Base-by-base conservation (phyloP, 2,113 vertebrate species). In the Balaeniceps rex region DNA sequence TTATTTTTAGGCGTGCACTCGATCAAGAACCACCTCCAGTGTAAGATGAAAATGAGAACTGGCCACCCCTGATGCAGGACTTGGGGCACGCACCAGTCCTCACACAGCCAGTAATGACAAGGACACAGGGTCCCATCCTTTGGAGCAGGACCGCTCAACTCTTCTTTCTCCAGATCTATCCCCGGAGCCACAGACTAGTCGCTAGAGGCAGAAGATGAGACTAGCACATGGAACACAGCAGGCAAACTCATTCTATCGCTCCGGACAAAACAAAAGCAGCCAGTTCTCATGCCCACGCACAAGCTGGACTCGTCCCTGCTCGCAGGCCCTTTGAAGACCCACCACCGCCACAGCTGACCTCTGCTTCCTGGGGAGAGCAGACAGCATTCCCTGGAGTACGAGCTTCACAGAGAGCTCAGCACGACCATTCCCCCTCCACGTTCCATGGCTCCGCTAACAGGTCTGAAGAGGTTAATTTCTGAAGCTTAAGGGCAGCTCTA, bases 401-500 rank as follows among this genome's bases (percentile, higher is more conserved):
- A 86, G 49, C 58, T 31, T n/a, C 18, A 25, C 36, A 33, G 51
- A 29, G 49, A 38, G 18, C 23, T 54, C 46, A 1, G 76, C 51
- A 31, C 0, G 3, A 63, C 26, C 40, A 3, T 7, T 71, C 28
- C 33, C 76, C 16, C 31, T 66, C 69, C 19, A 12, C 4, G 0
- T 4, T 23, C 70, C n/a, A 14, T n/a, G 46, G 52, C 74, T 72
- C 42, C 5, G 0, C 58, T 7, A n/a, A n/a, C 63, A 10, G 1
- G 70, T 19, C 63, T 4, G 7, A 97, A 95, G 61, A 93, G 88
- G 89, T 97, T 96, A 94, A 90, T 44, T 90, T 38, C 63, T 77
- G 58, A 52, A 95, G 94, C 84, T 85, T 70, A 54, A 94, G 83
- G 82, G 92, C 89, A 96, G 88, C 92, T 92, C 61, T 75, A 91